Conservation (phyloP, 2,113 vertebrate species). For the Neofelis nebulosa region DNA sequence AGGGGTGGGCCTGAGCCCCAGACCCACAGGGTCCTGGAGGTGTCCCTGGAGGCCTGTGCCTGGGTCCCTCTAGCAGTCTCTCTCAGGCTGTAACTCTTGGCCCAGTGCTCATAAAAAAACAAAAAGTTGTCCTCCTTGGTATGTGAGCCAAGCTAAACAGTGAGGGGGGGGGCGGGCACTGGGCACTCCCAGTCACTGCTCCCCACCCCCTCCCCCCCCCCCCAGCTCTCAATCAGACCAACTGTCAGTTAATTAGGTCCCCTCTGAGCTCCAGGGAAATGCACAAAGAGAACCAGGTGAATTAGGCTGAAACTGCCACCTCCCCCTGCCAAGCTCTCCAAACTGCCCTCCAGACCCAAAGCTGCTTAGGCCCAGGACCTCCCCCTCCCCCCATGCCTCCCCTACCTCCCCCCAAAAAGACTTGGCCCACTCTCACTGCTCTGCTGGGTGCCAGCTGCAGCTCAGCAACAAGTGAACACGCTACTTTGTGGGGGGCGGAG, state of each 20-base stretch:
- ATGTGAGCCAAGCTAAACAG: not conserved
- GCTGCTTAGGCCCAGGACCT: not conserved
- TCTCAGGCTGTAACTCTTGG: not conserved
- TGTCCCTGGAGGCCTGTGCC: not conserved
- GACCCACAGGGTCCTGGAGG: not conserved
- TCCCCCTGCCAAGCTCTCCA: not conserved
- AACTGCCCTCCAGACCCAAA: not conserved
- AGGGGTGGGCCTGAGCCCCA: not conserved
- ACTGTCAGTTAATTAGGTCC: conserved; percentile 72
- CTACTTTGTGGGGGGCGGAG: not conserved
- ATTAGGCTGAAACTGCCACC: not conserved
- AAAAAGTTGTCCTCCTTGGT: not conserved
- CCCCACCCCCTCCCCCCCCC: too few relatives aligned
- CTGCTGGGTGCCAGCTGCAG: not conserved
- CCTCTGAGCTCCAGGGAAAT: conserved; percentile 70
- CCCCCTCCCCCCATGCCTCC: not conserved
- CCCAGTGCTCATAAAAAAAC: not conserved
- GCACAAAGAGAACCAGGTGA: conserved; percentile 61
- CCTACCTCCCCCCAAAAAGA: not conserved
- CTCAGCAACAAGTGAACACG: conserved; percentile 68
- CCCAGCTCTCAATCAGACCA: conserved; percentile 47
- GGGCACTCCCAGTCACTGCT: not conserved
- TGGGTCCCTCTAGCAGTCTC: not conserved
- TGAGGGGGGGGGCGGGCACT: not conserved
- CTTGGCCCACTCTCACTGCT: not conserved